Evolutionary conservation across 2,888 invertebrate genomes (phyloP).

Genomic region (Pollenia labialis): DNA sequence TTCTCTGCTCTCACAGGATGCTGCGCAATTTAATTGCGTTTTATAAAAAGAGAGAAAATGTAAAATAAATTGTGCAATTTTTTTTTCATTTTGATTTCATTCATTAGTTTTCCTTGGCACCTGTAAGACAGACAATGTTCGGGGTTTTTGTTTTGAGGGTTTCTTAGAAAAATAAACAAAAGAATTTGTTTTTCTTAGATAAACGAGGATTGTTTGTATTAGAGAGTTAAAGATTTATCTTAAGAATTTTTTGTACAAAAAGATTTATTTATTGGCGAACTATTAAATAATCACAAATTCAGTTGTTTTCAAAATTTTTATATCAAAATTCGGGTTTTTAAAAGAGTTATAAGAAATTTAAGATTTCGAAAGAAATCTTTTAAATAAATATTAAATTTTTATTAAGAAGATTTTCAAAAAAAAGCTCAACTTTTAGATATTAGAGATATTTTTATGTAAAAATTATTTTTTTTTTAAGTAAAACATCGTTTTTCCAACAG

Average conservation of each 20-base stretch:
- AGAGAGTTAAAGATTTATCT: background rate
- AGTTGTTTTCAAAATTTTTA: no score
- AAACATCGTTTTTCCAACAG: no score
- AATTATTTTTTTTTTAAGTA: no score
- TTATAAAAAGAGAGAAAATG: background rate
- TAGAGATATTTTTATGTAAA: no score
- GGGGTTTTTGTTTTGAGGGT: background rate
- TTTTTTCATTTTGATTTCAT: slow-evolving; percentile 15
- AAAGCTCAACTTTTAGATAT: no score
- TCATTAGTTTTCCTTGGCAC: slow-evolving; percentile 23
- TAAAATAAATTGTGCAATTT: background rate
- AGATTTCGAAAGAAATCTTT: no score
- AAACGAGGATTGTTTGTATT: background rate
- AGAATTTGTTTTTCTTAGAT: background rate
- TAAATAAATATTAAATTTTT: no score
- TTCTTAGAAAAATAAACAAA: background rate
- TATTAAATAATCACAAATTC: no score
- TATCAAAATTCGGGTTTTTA: no score
- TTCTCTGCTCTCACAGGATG: slow-evolving; percentile 58
- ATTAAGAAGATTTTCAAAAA: no score
- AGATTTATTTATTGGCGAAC: no score
- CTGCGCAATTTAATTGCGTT: slow-evolving; percentile 67
- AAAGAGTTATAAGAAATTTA: no score
- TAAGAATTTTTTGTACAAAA: background rate
- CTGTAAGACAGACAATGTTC: background rate